Percentiles rank a stretch among this genome's conserved stretches.
Evolutionary conservation across 2,797 vertebrate species (phyloP).

Genomic region (Hippocampus kuda): DNA sequence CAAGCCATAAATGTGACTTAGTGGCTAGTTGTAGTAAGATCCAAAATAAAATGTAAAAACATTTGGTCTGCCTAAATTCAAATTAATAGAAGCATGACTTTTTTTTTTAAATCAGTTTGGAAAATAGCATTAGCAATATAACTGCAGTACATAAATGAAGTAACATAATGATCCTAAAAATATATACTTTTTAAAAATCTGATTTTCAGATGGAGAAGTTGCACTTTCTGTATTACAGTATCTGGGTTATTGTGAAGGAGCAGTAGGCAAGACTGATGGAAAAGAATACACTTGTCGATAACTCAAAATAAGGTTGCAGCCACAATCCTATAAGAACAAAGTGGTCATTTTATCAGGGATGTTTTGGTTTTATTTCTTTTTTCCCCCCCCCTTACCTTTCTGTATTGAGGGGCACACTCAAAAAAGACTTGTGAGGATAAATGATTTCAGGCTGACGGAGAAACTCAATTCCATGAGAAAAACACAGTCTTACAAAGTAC

Average conservation of each 20-base stretch:
- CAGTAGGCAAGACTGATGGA: background rate
- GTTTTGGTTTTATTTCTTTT: no score
- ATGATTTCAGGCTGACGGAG: no score
- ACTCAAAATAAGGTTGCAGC: background rate
- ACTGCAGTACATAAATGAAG: no score
- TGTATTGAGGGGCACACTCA: no score
- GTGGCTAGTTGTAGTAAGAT: background rate
- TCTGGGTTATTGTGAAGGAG: background rate
- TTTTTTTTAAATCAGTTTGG: background rate
- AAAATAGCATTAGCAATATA: background rate
- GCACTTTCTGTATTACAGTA: background rate
- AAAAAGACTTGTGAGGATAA: no score
- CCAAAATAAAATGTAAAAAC: background rate
- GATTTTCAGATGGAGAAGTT: no score
- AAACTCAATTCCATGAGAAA: no score
- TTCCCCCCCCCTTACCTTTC: no score
- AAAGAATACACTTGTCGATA: background rate
- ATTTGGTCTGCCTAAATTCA: background rate
- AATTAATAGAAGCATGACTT: background rate
- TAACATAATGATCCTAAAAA: background rate
- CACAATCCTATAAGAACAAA: background rate
- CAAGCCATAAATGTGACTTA: background rate
- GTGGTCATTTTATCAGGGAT: background rate
- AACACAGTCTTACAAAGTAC: no score
- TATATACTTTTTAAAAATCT: no score